A percentile compares a stretch with the other conserved stretches of the same genome.
These are phyloP conservation scores for Amiota communis DNA, from an alignment of 2,888 invertebrate species.

Conservation along the genomic window DNA sequence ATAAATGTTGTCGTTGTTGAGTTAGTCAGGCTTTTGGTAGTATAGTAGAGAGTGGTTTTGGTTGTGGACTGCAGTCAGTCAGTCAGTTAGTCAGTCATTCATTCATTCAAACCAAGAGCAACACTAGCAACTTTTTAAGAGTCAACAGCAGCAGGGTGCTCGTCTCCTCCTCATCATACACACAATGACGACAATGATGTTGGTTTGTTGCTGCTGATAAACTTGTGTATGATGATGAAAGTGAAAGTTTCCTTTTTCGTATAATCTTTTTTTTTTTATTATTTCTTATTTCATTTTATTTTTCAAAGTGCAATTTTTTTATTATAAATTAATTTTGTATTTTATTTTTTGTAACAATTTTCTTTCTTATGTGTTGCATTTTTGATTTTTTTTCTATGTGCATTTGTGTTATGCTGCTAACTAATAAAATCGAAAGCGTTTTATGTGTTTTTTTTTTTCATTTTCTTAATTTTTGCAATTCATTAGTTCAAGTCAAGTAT, in stretches of 20 bases:
- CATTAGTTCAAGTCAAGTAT: no score
- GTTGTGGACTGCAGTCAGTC: no score
- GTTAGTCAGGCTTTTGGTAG: no score
- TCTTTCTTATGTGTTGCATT: neutral
- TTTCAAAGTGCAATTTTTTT: neutral
- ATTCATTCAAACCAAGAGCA: neutral
- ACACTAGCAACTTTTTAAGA: constrained; percentile 18
- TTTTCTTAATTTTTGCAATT: neutral
- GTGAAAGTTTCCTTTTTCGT: constrained; percentile 49
- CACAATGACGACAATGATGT: neutral
- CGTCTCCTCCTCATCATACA: neutral
- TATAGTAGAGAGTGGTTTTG: no score
- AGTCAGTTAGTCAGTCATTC: neutral
- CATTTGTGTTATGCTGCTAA: neutral
- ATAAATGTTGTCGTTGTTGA: constrained; percentile 3
- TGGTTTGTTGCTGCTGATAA: constrained; percentile 18
- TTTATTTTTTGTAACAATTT: neutral
- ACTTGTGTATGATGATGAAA: constrained; percentile 42
- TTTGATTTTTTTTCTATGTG: neutral
- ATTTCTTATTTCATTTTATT: neutral
- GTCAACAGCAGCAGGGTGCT: constrained; percentile 2
- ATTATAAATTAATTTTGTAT: neutral
- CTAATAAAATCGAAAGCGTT: constrained; percentile 15
- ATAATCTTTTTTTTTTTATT: neutral
- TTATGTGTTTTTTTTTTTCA: neutral